A percentile compares a stretch with the other conserved stretches of the same genome.
phyloP scores from a whole-genome alignment of 2,888 invertebrate genomes.

The Epiblema foenella region DNA sequence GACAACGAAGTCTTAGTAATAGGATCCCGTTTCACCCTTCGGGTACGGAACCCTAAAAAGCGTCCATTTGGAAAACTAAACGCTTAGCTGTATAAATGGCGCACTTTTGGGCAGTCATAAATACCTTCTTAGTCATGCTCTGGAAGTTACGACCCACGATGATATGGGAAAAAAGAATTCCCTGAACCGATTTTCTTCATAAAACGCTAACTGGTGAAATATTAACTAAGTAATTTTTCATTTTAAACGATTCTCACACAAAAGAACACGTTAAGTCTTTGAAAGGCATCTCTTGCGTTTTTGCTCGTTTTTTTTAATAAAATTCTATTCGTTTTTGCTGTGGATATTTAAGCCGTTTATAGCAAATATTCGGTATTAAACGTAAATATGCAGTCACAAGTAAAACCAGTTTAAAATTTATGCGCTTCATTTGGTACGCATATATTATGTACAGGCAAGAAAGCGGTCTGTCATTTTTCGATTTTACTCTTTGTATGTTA shows the following conservation, averaged over 20 bases:
- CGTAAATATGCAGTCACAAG: too few species aligned
- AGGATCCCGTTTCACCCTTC: too few species aligned
- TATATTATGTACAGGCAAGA: too few species aligned
- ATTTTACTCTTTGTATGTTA: too few species aligned
- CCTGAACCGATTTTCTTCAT: constrained; percentile 27
- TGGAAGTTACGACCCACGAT: constrained; percentile 13
- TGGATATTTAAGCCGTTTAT: background rate
- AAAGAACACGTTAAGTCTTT: constrained; percentile 17
- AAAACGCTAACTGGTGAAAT: constrained; percentile 32
- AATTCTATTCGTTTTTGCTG: background rate
- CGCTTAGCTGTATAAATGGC: constrained; percentile 10
- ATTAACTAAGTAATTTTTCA: constrained; percentile 30
- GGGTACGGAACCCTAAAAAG: too few species aligned
- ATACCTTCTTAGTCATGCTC: constrained; percentile 24
- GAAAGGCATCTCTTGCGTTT: constrained; percentile 5
- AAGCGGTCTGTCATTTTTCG: too few species aligned
- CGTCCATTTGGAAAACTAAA: constrained; percentile 10
- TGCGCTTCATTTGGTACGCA: too few species aligned
- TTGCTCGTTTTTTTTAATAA: background rate
- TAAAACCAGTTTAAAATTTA: too few species aligned
- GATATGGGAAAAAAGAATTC: constrained; percentile 29
- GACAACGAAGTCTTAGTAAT: background rate
- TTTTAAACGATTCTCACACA: constrained; percentile 30
- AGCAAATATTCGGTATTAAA: background rate
- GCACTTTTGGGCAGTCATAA: constrained; percentile 6